Conservation (phyloP, 2,113 vertebrate species). For the Oceanodroma tethys region DNA sequence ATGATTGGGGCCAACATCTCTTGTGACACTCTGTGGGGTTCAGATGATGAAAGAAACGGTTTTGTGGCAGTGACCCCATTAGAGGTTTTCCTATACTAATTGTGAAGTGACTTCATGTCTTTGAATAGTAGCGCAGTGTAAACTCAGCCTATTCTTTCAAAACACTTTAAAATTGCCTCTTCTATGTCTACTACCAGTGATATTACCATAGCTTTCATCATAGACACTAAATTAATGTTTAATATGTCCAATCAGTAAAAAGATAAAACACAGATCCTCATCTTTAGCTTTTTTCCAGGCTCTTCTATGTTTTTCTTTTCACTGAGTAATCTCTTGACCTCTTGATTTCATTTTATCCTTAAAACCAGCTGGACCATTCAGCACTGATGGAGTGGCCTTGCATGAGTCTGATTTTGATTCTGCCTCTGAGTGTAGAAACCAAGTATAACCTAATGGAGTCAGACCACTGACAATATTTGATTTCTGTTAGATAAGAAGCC, state of each 20-base stretch:
- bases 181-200: background rate
- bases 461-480: background rate
- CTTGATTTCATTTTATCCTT: background rate
- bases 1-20: background rate
- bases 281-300: background rate
- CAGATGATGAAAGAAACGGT: background rate
- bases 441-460: background rate
- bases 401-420: background rate
- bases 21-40: background rate
- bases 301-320: background rate
- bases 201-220: background rate
- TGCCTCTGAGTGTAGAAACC: background rate
- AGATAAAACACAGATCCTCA: background rate
- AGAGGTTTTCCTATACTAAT: background rate
- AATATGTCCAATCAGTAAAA: background rate
- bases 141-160: background rate
- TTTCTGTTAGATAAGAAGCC: background rate
- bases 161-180: background rate
- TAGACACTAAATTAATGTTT: background rate
- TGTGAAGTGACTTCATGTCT: background rate
- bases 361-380: background rate
- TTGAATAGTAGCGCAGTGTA: background rate
- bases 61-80: background rate
- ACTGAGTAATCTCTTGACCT: background rate
- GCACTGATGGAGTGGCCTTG: background rate